Base-by-base conservation (phyloP, 1,140 invertebrate genomes). In the Ceratina calcarata region DNA sequence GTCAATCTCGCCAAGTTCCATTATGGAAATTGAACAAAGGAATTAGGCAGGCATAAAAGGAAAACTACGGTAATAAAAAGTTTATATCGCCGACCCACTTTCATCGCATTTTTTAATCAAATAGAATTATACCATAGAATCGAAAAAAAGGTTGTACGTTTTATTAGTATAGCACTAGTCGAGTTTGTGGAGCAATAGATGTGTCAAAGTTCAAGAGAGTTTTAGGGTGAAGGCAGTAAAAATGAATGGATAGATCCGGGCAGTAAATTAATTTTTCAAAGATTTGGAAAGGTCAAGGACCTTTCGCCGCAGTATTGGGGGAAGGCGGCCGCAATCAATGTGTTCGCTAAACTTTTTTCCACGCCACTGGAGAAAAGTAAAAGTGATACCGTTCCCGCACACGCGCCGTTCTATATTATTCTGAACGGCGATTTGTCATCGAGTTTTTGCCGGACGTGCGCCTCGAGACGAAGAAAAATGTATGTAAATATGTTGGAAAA, bases 341-440 rank as follows among this genome's bases (percentile, higher is more conserved):
- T 70, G 74, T 51, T 72, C 32, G 15, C 20, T 45, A 58, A 37
- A 24, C 76, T 67, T 69, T 68, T 51, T 22, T 58, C 45, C 18
- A 13, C 62, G 58, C 3, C 20, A 10, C n/a, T 57, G n/a, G 32
- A 32, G 57, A 32, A 83, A 78, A 86, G 78, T 6, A 66, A 82
- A 60, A 62, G 55, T 27, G 51, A 61, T 55, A 32, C 24, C 57
- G 37, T 16, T 22, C 66, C 18, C 37, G 58, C 49, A 15, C 51
- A 57, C 32, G 53, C 69, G 64, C 67, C 57, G 76, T 45, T 83
- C 79, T 65, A 83, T 87, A 86, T 87, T 87, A 53, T 82, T 62
- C 72, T 45, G 49, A 32, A 58, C 79, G 64, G 45, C 67, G 80
- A 86, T 85, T 85, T 85, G 83, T 86, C 84, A 85, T 82, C 81